Percentiles rank a stretch among this genome's conserved stretches.
phyloP scores from a whole-genome alignment of 2,888 invertebrate genomes.

The Rhyacophila evoluta region DNA sequence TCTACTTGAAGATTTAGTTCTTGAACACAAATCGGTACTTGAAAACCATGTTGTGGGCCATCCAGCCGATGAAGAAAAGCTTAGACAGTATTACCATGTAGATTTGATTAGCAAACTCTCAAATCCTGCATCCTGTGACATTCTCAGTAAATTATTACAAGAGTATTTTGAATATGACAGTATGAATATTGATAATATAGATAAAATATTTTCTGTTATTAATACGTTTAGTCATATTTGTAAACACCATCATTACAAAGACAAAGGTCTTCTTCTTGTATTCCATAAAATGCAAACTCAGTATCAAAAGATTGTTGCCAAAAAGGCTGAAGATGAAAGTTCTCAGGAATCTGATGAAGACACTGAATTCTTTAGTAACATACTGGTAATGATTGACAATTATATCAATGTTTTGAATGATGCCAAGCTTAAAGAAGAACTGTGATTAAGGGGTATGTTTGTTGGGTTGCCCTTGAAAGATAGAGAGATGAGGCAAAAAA shows the following conservation, averaged over 20 bases:
- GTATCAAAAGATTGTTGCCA: constrained; percentile 38
- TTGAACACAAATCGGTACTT: constrained; percentile 62
- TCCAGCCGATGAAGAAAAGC: constrained; percentile 60
- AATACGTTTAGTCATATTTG: constrained; percentile 52
- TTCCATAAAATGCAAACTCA: constrained; percentile 52
- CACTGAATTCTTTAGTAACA: constrained; percentile 45
- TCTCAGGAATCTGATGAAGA: constrained; percentile 38
- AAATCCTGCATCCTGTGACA: constrained; percentile 50
- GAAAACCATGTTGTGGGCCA: constrained; percentile 59
- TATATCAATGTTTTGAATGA: constrained; percentile 49
- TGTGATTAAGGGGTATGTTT: constrained; percentile 29
- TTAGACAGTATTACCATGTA: constrained; percentile 60
- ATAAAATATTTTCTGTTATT: constrained; percentile 50
- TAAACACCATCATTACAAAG: constrained; percentile 53
- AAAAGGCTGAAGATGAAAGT: background rate
- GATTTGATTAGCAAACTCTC: constrained; percentile 59
- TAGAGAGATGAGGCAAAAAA: too few relatives aligned
- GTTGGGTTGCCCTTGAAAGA: background rate
- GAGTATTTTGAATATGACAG: constrained; percentile 53
- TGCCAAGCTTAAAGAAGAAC: constrained; percentile 52
- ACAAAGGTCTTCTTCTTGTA: constrained; percentile 43
- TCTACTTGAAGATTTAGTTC: constrained; percentile 71
- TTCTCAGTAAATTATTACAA: constrained; percentile 46
- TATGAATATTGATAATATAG: constrained; percentile 47
- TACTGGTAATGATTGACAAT: constrained; percentile 50